phyloP scores from a whole-genome alignment of 1,140 invertebrate species.

The Epicauta chinensis region DNA sequence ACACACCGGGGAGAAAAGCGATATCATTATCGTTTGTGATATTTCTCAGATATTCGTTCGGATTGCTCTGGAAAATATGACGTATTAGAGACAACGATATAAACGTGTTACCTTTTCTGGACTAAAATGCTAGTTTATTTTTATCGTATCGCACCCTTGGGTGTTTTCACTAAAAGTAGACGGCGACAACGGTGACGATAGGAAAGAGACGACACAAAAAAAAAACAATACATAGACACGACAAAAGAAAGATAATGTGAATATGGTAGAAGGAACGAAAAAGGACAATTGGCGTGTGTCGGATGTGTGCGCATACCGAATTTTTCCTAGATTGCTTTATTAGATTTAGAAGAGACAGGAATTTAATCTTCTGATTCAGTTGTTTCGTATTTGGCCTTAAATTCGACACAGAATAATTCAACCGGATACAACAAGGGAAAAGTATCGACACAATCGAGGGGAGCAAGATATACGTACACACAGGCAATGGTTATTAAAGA shows the following conservation, averaged over 20 bases:
- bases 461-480: too few relatives aligned
- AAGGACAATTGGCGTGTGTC: too few relatives aligned
- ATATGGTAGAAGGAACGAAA: too few relatives aligned
- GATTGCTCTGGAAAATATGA: slow-evolving; percentile 21
- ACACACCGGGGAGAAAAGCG: slow-evolving; percentile 9
- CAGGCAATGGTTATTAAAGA: too few relatives aligned
- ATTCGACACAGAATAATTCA: slow-evolving; percentile 7
- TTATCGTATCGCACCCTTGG: slow-evolving; percentile 22
- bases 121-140: slow-evolving; percentile 19
- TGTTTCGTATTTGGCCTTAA: slow-evolving; percentile 4
- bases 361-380: slow-evolving; percentile 17
- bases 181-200: slow-evolving; percentile 14
- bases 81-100: slow-evolving; percentile 13
- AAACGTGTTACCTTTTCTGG: slow-evolving; percentile 17
- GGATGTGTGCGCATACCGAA: slow-evolving; percentile 8
- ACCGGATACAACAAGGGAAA: slow-evolving; percentile 1
- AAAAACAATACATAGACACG: too few relatives aligned
- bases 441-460: too few relatives aligned
- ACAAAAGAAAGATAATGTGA: too few relatives aligned
- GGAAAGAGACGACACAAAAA: too few relatives aligned
- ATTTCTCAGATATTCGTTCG: slow-evolving; percentile 12
- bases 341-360: slow-evolving; percentile 14
- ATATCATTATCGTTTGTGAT: neutral
- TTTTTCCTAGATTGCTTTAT: slow-evolving; percentile 17
- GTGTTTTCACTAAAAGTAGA: slow-evolving; percentile 5